Evolutionary conservation across 2,888 invertebrate genomes (phyloP).

Genomic region (Lottia scabra): DNA sequence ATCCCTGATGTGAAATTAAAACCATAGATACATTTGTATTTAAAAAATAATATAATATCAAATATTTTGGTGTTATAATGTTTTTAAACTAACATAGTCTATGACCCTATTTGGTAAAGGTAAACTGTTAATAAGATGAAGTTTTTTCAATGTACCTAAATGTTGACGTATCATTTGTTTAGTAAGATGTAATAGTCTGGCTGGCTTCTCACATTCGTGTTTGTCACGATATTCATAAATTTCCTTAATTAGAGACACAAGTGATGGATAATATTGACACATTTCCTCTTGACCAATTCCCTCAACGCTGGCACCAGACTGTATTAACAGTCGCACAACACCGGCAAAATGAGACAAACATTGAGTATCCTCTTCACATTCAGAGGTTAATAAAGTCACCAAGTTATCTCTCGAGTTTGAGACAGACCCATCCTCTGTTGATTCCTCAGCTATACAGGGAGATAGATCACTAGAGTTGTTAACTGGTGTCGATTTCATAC

Average conservation of each 20-base stretch:
- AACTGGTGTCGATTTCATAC: too few relatives aligned
- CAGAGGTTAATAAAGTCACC: too few relatives aligned
- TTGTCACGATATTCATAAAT: slow-evolving; percentile 32
- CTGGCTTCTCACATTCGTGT: slow-evolving; percentile 21
- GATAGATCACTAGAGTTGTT: too few relatives aligned
- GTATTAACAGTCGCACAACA: slow-evolving; percentile 38
- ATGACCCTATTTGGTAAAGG: slow-evolving; percentile 39
- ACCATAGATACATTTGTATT: too few relatives aligned
- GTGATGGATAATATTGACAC: slow-evolving; percentile 12
- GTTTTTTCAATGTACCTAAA: slow-evolving; percentile 28
- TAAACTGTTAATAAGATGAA: slow-evolving; percentile 35
- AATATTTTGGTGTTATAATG: slow-evolving; percentile 15
- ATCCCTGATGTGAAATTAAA: too few relatives aligned
- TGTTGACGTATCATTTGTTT: slow-evolving; percentile 34
- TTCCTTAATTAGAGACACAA: slow-evolving; percentile 31
- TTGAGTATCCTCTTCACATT: too few relatives aligned
- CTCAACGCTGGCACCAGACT: slow-evolving; percentile 27
- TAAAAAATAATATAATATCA: too few relatives aligned
- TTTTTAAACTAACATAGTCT: slow-evolving; percentile 36
- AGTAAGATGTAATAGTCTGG: slow-evolving; percentile 33
- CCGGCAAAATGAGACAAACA: slow-evolving; percentile 31
- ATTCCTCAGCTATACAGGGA: too few relatives aligned
- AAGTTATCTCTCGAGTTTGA: too few relatives aligned
- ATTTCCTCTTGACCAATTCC: slow-evolving; percentile 13
- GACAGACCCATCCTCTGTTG: too few relatives aligned